Conservation (phyloP, 2,888 invertebrate species). For the Microctonus brassicae region DNA sequence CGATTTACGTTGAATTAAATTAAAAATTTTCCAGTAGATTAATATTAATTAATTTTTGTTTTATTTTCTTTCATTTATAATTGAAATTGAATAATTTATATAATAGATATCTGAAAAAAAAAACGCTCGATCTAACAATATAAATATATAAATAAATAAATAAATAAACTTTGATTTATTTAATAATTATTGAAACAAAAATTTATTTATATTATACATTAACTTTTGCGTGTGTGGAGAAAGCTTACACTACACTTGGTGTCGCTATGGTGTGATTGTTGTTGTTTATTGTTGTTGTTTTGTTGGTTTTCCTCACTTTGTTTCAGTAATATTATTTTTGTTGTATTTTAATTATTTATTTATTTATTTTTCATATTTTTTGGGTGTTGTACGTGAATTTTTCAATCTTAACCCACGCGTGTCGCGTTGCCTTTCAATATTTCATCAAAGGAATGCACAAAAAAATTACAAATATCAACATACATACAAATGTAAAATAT, state of each 20-base stretch:
- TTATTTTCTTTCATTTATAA: neutral
- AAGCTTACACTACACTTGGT: conserved; percentile 69
- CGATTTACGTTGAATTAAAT: neutral
- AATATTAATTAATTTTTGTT: neutral
- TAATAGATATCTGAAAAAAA: too few species aligned
- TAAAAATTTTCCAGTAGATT: neutral
- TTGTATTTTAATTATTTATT: conserved; percentile 37
- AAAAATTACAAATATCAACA: conserved; percentile 8
- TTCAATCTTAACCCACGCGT: conserved; percentile 50
- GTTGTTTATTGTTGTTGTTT: conserved; percentile 58
- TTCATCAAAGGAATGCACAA: neutral
- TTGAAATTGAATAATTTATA: too few species aligned
- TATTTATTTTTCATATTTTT: conserved; percentile 50
- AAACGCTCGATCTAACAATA: neutral
- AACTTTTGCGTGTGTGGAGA: conserved; percentile 66
- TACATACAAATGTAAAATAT: neutral
- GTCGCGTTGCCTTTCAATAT: conserved; percentile 12
- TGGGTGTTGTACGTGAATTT: conserved; percentile 64
- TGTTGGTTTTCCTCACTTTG: conserved; percentile 33
- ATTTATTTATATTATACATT: conserved; percentile 56
- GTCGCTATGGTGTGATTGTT: conserved; percentile 69
- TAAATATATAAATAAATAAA: neutral
- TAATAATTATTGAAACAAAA: neutral
- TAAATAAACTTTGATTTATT: neutral
- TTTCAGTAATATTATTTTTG: conserved; percentile 32